phyloP scores from a whole-genome alignment of 2,797 vertebrate species.

The Sebastes oblongus region DNA sequence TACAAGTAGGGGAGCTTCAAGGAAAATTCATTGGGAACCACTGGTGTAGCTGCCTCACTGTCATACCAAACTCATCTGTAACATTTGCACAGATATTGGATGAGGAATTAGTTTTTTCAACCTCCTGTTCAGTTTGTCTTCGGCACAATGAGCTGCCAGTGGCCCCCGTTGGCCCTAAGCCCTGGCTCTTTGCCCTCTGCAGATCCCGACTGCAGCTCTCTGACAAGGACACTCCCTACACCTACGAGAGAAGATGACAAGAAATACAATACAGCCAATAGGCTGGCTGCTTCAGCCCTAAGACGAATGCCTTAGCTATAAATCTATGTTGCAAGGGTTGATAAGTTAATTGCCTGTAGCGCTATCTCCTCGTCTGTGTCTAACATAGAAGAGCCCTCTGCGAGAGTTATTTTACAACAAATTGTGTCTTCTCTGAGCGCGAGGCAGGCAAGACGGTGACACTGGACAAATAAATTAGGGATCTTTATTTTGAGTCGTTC shows the following conservation, averaged over 20 bases:
- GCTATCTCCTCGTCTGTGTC: constrained; percentile 68
- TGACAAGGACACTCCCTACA: constrained; percentile 77
- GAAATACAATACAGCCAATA: constrained; percentile 67
- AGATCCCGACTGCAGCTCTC: constrained; percentile 73
- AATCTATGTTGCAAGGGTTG: constrained; percentile 75
- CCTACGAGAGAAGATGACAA: constrained; percentile 71
- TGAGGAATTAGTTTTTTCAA: constrained; percentile 37
- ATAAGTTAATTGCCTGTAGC: constrained; percentile 79
- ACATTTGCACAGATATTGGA: constrained; percentile 34
- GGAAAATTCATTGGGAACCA: no score
- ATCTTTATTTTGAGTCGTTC: constrained; percentile 26
- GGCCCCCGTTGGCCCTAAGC: constrained; percentile 57
- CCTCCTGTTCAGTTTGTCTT: constrained; percentile 55
- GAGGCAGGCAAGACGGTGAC: constrained; percentile 25
- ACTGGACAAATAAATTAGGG: constrained; percentile 45
- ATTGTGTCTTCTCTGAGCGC: constrained; percentile 49
- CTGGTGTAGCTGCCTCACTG: neutral
- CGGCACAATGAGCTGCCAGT: constrained; percentile 57
- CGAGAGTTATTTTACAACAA: constrained; percentile 73
- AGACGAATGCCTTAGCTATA: constrained; percentile 66
- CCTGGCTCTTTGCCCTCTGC: constrained; percentile 79
- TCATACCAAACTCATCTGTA: constrained; percentile 28
- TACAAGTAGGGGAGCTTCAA: no score
- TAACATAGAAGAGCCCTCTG: constrained; percentile 60
- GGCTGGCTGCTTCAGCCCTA: constrained; percentile 44